These are phyloP conservation scores for Zapornia atra DNA, from an alignment of 2,113 vertebrate genomes.

Conservation along the genomic window DNA sequence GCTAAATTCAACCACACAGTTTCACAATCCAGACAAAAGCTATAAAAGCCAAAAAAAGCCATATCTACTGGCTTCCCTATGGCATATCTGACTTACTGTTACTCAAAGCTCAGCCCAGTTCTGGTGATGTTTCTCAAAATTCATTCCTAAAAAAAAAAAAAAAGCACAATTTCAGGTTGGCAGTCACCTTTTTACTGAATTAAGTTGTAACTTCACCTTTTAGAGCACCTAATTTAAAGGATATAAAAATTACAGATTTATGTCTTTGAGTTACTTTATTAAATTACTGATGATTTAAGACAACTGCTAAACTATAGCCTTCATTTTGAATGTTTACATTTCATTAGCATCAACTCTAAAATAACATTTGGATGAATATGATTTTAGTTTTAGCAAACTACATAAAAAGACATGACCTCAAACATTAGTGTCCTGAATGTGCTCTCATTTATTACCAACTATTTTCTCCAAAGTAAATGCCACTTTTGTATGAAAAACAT, in stretches of 20 bases:
- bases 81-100: background rate
- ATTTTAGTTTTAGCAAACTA: background rate
- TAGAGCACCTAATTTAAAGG: background rate
- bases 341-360: background rate
- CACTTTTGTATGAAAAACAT: background rate
- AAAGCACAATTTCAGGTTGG: background rate
- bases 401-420: background rate
- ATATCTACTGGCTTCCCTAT: too few species aligned
- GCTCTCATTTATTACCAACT: background rate
- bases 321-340: background rate
- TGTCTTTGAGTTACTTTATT: background rate
- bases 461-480: background rate
- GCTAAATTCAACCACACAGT: background rate
- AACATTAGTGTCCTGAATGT: background rate
- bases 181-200: background rate
- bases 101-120: background rate
- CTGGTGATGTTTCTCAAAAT: background rate
- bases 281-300: too few species aligned
- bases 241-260: background rate
- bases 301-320: background rate
- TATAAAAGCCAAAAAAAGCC: background rate
- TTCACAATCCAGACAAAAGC: background rate
- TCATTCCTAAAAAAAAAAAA: background rate
- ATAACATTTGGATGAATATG: background rate
- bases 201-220: background rate